Evolutionary conservation across 2,888 invertebrate species (phyloP), one percentile per base, ranked within the genome.

Genomic region (Conops quadrifasciatus): DNA sequence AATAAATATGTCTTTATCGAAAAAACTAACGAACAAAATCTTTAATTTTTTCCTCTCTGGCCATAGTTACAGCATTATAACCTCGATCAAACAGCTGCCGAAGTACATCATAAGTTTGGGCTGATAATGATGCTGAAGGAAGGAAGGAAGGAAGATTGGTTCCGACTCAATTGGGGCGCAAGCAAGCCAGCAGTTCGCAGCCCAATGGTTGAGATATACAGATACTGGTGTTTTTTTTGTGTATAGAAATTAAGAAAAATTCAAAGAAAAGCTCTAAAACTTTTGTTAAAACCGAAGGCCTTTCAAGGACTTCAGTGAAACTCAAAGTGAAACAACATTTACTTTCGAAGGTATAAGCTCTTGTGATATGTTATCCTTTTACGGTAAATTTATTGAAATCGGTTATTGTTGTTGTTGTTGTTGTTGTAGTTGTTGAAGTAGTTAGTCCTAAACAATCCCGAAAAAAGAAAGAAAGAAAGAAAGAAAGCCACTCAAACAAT

Each of bases 1-100:
- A 26, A 26, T 28, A 28, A 58, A 58, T 21, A 53, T 15, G 11
- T 21, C 4, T 19, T 21, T n/a, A 2, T 21, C 4, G 24, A 26
- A 11, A 24, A 43, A 60, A 59, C 19, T 30, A 28, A 19, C 43
- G 28, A 51, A 53, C 36, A 60, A 53, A 3, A 13, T 21, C 16
- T 59, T 60, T 62, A 30, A 66, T 49, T 45, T 36, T 43, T 26
- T 30, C 16, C 7, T 66, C 51, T 51, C 24, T 53, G 62, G 5
- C n/a, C 26, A 4, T 21, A 94, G 94, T 85, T 91, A 94, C 89
- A 94, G 94, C 74, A 91, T 94, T 87, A 88, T 94, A 80, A 93
- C 94, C 90, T 93, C 94, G 79, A 92, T 94, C 84, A 94, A 94
- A 78, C 91, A 93, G 87, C 90, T 94, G 88, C 94, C 94, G 82